These are phyloP conservation scores for Drosophila emarginata DNA, from an alignment of 2,888 invertebrate species.

Conservation along the genomic window DNA sequence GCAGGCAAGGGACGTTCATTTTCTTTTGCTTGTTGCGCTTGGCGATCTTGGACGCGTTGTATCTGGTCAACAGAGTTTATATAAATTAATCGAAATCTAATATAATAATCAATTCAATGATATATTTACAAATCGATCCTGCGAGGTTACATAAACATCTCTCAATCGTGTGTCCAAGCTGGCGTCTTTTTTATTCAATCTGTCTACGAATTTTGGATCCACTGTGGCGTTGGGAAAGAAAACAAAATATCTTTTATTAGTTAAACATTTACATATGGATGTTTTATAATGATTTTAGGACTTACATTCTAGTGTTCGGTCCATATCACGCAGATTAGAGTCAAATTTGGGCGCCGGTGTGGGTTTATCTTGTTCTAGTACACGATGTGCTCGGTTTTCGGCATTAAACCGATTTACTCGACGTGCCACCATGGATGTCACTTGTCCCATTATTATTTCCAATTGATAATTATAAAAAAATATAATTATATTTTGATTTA, in stretches of 20 bases:
- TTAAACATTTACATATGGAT: neutral
- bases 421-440: constrained; percentile 84
- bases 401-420: constrained; percentile 88
- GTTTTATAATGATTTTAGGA: neutral
- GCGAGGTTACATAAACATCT: constrained; percentile 89
- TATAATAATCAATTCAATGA: constrained; percentile 30
- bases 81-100: neutral
- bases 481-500: neutral
- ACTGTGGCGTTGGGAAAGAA: constrained; percentile 65
- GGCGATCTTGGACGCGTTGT: constrained; percentile 71
- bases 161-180: constrained; percentile 86
- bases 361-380: constrained; percentile 88
- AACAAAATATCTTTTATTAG: neutral
- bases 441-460: constrained; percentile 85
- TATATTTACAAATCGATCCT: constrained; percentile 84
- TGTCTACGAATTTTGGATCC: constrained; percentile 86
- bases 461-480: neutral
- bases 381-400: constrained; percentile 89
- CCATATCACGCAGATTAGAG: constrained; percentile 85
- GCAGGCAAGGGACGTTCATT: constrained; percentile 85
- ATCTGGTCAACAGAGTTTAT: constrained; percentile 56
- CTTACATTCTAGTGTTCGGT: constrained; percentile 85
- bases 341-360: constrained; percentile 88
- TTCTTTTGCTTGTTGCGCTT: constrained; percentile 50
- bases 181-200: constrained; percentile 86